phyloP scores from a whole-genome alignment of 1,140 invertebrate species.

The Cylas formicarius region DNA sequence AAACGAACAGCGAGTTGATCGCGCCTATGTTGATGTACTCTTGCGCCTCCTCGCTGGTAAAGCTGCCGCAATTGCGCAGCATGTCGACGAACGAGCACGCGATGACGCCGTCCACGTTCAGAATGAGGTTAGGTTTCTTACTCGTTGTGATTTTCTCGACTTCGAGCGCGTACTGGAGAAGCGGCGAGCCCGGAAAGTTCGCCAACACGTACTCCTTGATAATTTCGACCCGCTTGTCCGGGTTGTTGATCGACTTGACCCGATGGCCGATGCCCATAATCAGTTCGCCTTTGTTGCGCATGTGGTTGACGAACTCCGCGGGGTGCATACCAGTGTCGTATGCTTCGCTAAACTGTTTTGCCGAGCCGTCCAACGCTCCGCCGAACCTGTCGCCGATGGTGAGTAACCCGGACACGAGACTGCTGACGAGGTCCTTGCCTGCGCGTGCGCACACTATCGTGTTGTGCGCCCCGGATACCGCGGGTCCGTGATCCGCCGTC shows the following conservation, averaged over 20 bases:
- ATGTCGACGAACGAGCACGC: slow-evolving; percentile 97
- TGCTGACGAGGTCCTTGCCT: slow-evolving; percentile 98
- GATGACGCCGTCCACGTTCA: slow-evolving; percentile 98
- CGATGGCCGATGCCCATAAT: slow-evolving; percentile 98
- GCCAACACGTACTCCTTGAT: slow-evolving; percentile 94
- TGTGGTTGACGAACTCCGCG: slow-evolving; percentile 98
- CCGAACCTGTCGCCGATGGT: slow-evolving; percentile 99
- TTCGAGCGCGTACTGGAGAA: slow-evolving; percentile 92
- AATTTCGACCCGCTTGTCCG: slow-evolving; percentile 94
- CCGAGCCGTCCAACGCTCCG: slow-evolving; percentile 94
- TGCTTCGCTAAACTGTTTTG: slow-evolving; percentile 91
- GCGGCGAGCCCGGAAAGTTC: slow-evolving; percentile 86
- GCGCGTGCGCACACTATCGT: slow-evolving; percentile 98
- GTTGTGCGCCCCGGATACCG: slow-evolving; percentile 98
- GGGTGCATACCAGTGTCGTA: slow-evolving; percentile 86
- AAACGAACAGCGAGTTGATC: slow-evolving; percentile 96
- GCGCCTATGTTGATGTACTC: slow-evolving; percentile 97
- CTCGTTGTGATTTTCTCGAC: slow-evolving; percentile 98
- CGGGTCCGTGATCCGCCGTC: slow-evolving; percentile 98
- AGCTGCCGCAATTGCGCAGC: slow-evolving; percentile 83
- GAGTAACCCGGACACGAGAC: slow-evolving; percentile 88
- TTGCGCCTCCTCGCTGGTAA: slow-evolving; percentile 95
- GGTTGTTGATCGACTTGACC: slow-evolving; percentile 99
- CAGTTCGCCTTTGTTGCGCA: slow-evolving; percentile 92
- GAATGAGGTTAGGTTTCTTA: slow-evolving; percentile 98